These are phyloP conservation scores for Paguma larvata DNA, from an alignment of 2,797 vertebrate species.

Conservation along the genomic window DNA sequence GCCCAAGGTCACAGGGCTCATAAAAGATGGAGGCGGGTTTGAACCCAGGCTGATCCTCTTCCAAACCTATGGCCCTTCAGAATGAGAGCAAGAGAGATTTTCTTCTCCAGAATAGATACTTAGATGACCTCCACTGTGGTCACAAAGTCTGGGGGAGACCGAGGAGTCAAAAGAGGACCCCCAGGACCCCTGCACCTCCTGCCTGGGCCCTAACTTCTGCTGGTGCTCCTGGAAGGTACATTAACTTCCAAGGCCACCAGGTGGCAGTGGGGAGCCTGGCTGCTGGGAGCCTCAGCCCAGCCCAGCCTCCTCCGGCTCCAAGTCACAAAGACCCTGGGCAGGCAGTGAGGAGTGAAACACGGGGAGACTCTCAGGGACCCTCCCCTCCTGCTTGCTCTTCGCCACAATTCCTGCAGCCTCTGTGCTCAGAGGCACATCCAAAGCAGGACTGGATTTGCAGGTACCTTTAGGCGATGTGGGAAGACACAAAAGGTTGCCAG, in stretches of 20 bases:
- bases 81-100: background rate
- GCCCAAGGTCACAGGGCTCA: background rate
- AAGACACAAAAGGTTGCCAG: background rate
- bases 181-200: background rate
- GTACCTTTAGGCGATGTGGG: background rate
- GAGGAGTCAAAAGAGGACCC: background rate
- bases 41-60: background rate
- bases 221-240: background rate
- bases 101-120: background rate
- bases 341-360: background rate
- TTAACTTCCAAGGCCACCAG: background rate
- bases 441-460: background rate
- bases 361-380: background rate
- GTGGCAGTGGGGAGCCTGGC: constrained; percentile 66
- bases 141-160: no score
- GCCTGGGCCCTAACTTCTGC: fast-evolving
- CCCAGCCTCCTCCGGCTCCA: background rate
- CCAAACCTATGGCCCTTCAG: background rate
- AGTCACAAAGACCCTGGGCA: constrained; percentile 70
- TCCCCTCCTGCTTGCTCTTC: background rate
- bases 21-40: background rate
- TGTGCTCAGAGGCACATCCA: background rate
- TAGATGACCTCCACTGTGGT: background rate
- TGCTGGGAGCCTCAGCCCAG: background rate
- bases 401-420: background rate